Conservation (phyloP, 2,113 vertebrate species). For the Tricholaema leucomelas region DNA sequence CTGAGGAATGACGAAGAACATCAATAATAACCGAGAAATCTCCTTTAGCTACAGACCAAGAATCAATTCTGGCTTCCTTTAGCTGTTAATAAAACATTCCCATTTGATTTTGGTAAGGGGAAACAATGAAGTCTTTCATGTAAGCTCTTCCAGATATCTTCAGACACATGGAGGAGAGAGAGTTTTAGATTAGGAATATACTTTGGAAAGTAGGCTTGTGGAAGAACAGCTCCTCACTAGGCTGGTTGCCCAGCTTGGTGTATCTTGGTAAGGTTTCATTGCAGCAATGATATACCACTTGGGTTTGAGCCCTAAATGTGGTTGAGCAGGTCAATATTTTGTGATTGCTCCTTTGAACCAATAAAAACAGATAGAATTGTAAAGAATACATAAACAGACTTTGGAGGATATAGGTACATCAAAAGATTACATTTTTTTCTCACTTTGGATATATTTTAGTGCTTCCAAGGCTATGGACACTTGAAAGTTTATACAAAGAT, state of each 20-base stretch:
- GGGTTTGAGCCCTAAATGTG: background rate
- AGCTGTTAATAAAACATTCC: conserved; percentile 9
- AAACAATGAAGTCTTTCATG: background rate
- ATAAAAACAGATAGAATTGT: background rate
- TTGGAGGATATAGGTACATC: background rate
- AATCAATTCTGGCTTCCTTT: background rate
- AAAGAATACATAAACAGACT: background rate
- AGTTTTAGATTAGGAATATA: background rate
- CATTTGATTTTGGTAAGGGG: background rate
- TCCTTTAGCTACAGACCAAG: background rate
- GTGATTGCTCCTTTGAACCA: background rate
- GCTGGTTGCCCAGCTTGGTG: background rate
- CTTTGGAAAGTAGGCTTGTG: background rate
- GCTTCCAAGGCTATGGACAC: background rate
- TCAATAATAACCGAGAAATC: conserved; percentile 18
- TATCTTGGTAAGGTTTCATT: background rate
- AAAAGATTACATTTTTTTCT: background rate
- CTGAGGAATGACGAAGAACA: background rate
- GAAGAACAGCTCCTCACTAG: background rate
- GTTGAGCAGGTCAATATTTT: background rate
- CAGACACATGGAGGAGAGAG: background rate
- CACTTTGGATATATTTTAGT: background rate
- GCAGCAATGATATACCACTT: background rate
- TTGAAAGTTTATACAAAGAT: background rate
- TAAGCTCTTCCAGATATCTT: background rate